These are phyloP conservation scores for Urocyon cinereoargenteus DNA, from an alignment of 2,797 vertebrate species.

Conservation along the genomic window DNA sequence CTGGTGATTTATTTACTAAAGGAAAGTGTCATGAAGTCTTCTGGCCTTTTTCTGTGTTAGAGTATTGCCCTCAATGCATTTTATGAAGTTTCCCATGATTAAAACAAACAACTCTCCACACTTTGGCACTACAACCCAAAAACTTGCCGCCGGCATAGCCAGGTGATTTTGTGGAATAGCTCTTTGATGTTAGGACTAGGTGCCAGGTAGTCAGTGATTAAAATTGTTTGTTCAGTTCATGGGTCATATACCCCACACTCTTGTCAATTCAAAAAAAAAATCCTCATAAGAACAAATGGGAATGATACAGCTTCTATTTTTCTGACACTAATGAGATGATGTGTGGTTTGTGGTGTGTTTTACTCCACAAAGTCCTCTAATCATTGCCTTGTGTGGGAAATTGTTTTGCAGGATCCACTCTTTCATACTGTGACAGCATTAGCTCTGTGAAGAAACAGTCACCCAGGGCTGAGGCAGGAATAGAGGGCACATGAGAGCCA, in stretches of 20 bases:
- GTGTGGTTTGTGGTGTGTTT: slow-evolving; percentile 57
- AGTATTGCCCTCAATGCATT: background rate
- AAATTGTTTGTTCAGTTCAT: slow-evolving; percentile 23
- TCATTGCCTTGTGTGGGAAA: slow-evolving; percentile 20
- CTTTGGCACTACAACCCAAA: slow-evolving; percentile 46
- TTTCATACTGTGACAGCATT: slow-evolving; percentile 4
- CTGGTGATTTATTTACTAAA: slow-evolving; percentile 48
- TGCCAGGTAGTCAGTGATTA: slow-evolving; percentile 26
- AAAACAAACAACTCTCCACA: background rate
- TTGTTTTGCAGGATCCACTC: slow-evolving; percentile 54
- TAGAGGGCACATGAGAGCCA: slow-evolving; percentile 6
- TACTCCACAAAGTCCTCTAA: slow-evolving; percentile 49
- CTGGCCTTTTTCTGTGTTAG: slow-evolving; percentile 14
- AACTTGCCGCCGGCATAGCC: background rate
- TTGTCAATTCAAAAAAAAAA: slow-evolving; percentile 20
- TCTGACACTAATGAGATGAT: slow-evolving; percentile 58
- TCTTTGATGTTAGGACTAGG: slow-evolving; percentile 39
- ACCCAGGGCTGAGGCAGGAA: slow-evolving; percentile 5
- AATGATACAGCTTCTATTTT: slow-evolving; percentile 48
- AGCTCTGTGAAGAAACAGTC: slow-evolving; percentile 43
- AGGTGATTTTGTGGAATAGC: slow-evolving; percentile 33
- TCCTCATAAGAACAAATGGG: slow-evolving; percentile 32
- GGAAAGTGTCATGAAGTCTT: slow-evolving; percentile 50
- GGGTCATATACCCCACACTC: background rate
- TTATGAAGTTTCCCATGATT: slow-evolving; percentile 39